A percentile compares a stretch with the other conserved stretches of the same genome.
phyloP scores from a whole-genome alignment of 30 jellyfish, hydroid and myxozoan genomes.

The Rhopilema esculentum region DNA sequence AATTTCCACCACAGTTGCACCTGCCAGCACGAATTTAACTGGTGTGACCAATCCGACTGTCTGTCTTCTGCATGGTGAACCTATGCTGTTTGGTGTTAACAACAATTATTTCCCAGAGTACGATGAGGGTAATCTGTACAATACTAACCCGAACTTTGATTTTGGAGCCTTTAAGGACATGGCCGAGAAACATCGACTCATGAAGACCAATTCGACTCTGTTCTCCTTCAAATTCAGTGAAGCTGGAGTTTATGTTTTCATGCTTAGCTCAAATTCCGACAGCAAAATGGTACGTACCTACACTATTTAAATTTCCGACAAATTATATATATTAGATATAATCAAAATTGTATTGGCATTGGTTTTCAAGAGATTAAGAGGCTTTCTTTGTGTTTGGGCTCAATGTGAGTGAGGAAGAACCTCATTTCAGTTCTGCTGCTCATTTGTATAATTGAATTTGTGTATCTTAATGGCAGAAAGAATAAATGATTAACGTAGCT shows the following conservation, averaged over 20 bases:
- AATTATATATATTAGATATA: not conserved
- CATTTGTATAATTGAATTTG: no score
- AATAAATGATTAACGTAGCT: no score
- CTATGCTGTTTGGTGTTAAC: slow-evolving; percentile 83
- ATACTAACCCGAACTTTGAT: slow-evolving; percentile 92
- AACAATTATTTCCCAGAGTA: slow-evolving; percentile 85
- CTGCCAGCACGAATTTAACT: slow-evolving; percentile 71
- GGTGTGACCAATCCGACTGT: slow-evolving; percentile 90
- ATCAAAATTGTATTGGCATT: not conserved
- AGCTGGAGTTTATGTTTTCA: slow-evolving; percentile 94
- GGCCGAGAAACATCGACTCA: slow-evolving; percentile 79
- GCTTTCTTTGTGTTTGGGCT: no score
- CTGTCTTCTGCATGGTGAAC: slow-evolving; percentile 82
- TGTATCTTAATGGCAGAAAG: no score
- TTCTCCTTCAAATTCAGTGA: slow-evolving; percentile 80
- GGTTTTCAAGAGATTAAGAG: not conserved
- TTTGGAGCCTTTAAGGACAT: slow-evolving; percentile 91
- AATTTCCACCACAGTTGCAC: slow-evolving; percentile 52
- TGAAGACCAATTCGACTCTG: slow-evolving; percentile 79
- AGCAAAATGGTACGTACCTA: slow-evolving; percentile 74
- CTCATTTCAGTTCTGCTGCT: no score
- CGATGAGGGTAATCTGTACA: slow-evolving; percentile 87
- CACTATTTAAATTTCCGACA: not conserved
- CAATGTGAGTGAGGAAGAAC: no score
- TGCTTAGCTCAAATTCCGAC: slow-evolving; percentile 67